Evolutionary conservation across 2,888 invertebrate genomes (phyloP).

Genomic region (Drosophila melanocephala): DNA sequence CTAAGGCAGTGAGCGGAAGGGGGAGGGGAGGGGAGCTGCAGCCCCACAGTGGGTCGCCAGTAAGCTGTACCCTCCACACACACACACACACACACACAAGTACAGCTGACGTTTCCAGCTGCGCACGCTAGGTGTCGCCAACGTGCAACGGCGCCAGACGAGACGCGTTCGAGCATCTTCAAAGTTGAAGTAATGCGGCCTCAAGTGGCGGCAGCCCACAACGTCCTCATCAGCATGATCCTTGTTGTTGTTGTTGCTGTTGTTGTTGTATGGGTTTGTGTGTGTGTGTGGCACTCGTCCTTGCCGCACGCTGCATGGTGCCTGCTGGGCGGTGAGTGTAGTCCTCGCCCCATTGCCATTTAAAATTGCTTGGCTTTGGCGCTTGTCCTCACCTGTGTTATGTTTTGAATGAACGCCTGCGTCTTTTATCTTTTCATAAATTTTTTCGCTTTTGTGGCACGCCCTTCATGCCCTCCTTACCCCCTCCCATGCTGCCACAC

Average conservation of each 20-base stretch:
- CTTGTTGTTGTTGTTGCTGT: not conserved
- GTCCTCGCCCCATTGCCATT: constrained; percentile 63
- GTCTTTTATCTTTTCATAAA: constrained; percentile 80
- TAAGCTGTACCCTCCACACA: not conserved
- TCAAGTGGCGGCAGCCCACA: constrained; percentile 70
- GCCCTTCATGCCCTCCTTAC: not conserved
- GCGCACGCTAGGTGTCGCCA: constrained; percentile 80
- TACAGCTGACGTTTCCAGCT: constrained; percentile 67
- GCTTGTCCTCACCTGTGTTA: constrained; percentile 79
- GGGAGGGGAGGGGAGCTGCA: not conserved
- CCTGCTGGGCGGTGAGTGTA: not conserved
- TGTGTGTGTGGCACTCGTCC: constrained; percentile 37
- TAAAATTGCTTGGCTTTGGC: constrained; percentile 76
- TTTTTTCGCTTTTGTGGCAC: constrained; percentile 56
- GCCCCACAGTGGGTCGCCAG: constrained; percentile 32
- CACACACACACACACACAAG: constrained; percentile 2
- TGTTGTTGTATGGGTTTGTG: not conserved
- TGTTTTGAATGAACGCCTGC: constrained; percentile 79
- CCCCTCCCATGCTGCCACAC: not conserved
- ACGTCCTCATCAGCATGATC: constrained; percentile 5
- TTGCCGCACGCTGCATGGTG: constrained; percentile 40
- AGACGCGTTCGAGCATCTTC: constrained; percentile 77
- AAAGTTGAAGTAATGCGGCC: constrained; percentile 82
- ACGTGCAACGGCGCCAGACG: constrained; percentile 47
- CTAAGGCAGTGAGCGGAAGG: constrained; percentile 16